These are phyloP conservation scores for Mythimna lalbum DNA, from an alignment of 2,888 invertebrate species.

Conservation along the genomic window DNA sequence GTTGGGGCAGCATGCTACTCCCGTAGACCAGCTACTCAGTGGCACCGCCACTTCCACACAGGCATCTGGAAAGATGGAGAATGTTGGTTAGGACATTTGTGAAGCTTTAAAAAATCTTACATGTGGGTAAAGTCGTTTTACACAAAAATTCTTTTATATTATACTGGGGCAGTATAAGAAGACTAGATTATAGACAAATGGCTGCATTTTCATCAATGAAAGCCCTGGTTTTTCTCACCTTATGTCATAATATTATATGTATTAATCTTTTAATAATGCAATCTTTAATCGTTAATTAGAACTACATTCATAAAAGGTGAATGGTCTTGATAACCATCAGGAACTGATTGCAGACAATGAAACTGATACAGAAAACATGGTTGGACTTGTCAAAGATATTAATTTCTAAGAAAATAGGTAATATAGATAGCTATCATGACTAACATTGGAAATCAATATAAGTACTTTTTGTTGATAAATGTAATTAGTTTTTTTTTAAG, in stretches of 20 bases:
- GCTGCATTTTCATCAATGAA: constrained; percentile 8
- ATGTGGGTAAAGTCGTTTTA: not conserved
- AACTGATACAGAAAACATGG: constrained; percentile 14
- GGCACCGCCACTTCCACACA: constrained; percentile 86
- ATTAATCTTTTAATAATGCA: constrained; percentile 20
- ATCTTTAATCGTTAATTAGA: constrained; percentile 24
- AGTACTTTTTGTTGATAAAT: constrained; percentile 22
- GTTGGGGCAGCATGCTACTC: constrained; percentile 93
- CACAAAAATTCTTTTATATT: too few species aligned
- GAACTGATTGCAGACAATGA: constrained; percentile 49
- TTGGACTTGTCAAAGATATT: constrained; percentile 19
- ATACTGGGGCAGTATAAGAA: not conserved
- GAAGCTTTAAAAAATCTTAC: not conserved
- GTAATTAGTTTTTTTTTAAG: not conserved
- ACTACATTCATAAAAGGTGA: constrained; percentile 56
- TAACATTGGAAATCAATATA: constrained; percentile 24
- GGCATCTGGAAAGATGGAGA: constrained; percentile 80
- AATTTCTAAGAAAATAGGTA: constrained; percentile 27
- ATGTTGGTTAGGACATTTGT: constrained; percentile 33
- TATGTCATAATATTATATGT: not conserved
- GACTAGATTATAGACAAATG: not conserved
- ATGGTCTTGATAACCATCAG: constrained; percentile 63
- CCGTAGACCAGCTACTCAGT: constrained; percentile 80
- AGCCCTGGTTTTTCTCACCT: not conserved
- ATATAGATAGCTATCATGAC: constrained; percentile 9